Base-by-base conservation (phyloP, 2,113 vertebrate genomes). In the Siphamia tubifer region DNA sequence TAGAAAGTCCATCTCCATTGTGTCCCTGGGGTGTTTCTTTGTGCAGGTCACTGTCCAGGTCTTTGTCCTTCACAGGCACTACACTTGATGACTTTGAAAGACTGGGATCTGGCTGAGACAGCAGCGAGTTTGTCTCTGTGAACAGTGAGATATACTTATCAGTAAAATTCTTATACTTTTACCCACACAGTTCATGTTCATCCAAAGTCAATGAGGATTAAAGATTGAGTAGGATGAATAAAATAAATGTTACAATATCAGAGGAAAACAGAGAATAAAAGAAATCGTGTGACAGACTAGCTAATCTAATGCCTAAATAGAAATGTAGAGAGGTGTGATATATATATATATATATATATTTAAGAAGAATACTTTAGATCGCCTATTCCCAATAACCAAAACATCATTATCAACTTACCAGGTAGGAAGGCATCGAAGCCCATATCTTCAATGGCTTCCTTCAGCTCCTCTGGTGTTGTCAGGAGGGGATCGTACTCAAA, bases 361-460 rank as follows among this genome's bases (percentile, higher is more conserved):
- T n/a, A n/a, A n/a, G n/a, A n/a, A n/a, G n/a, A n/a, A n/a, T n/a
- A n/a, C n/a, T n/a, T n/a, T n/a, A n/a, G n/a, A n/a, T n/a, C n/a
- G n/a, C n/a, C n/a, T n/a, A 38, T 35, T 42, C n/a, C 34, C 6
- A 58, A 38, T 13, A 36, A 56, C 3, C 16, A 23, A 11, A 48
- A 1, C 16, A 31, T 28, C 1, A 13, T 24, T 8, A 2, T 39
- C 9, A 19, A 53, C 83, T 94, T 89, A 99, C 97, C 97, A 90
- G 94, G 83, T 21, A 99, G 67, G 54, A 91, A 92, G 8, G 96
- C 95, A 79, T 96, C 93, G 87, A 99, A 99, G 68, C 97, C 97
- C 95, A 98, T 96, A 47, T 97, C 94, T 56, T 98, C 95, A 76
- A 99, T 83, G 1, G 93, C 91, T 34, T 77, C 85, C 56, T 79